Conservation (phyloP, 2,888 invertebrate genomes). For the Caenorhabditis imperialis region DNA sequence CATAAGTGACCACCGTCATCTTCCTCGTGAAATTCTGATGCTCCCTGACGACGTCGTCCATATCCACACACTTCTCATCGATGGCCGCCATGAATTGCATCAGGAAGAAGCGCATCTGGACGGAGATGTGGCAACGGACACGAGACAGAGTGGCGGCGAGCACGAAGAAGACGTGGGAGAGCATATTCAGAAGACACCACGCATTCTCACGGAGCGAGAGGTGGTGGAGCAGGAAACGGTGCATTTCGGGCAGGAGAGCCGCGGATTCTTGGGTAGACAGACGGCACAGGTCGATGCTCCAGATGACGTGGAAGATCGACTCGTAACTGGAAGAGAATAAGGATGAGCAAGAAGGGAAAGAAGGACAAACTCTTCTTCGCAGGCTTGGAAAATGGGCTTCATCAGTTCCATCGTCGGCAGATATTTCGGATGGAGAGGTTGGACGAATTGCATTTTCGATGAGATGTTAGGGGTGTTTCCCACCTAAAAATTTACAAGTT, state of each 20-base stretch:
- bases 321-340: conserved; percentile 39
- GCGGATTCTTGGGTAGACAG: conserved; percentile 23
- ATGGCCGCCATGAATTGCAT: conserved; percentile 38
- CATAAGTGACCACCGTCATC: conserved; percentile 11
- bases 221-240: conserved; percentile 22
- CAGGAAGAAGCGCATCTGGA: conserved; percentile 11
- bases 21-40: conserved; percentile 25
- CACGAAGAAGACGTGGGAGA: conserved; percentile 32
- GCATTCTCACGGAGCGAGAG: conserved; percentile 44
- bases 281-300: conserved; percentile 55
- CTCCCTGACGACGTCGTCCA: conserved; percentile 44
- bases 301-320: conserved; percentile 60
- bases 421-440: conserved; percentile 54
- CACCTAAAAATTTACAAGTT: conserved; percentile 33
- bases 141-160: conserved; percentile 23
- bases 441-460: conserved; percentile 56
- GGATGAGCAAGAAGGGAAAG: neutral
- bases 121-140: conserved; percentile 19
- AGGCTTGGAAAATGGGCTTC: conserved; percentile 40
- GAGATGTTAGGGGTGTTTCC: conserved; percentile 53
- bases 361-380: conserved; percentile 19
- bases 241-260: conserved; percentile 13
- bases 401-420: conserved; percentile 40
- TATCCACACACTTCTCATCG: conserved; percentile 48
- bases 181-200: conserved; percentile 26